phyloP scores from a whole-genome alignment of 2,888 invertebrate genomes.

The Ornithoptera priamus region DNA sequence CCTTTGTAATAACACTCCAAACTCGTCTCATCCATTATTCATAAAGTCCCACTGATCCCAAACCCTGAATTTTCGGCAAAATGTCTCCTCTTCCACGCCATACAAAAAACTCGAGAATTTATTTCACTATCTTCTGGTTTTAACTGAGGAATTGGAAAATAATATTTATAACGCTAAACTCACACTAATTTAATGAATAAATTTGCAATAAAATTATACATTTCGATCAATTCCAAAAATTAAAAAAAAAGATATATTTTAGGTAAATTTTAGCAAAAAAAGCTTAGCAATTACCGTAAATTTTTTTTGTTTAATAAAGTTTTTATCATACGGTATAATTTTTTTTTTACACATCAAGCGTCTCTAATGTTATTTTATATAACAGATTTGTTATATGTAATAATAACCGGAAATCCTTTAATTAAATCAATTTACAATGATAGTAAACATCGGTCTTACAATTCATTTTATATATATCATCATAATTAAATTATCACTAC shows the following conservation, averaged over 20 bases:
- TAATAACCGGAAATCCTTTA: background rate
- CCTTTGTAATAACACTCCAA: slow-evolving; percentile 66
- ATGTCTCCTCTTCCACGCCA: slow-evolving; percentile 35
- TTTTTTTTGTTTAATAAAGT: background rate
- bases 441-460: background rate
- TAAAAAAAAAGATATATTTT: background rate
- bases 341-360: background rate
- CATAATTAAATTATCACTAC: background rate
- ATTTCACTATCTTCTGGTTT: slow-evolving; percentile 19
- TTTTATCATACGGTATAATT: background rate
- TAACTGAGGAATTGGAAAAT: slow-evolving; percentile 9
- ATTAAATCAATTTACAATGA: background rate
- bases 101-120: slow-evolving; percentile 21
- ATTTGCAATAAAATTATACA: slow-evolving; percentile 10
- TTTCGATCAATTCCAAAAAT: too few species aligned
- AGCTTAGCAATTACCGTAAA: background rate
- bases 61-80: slow-evolving; percentile 58
- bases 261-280: background rate
- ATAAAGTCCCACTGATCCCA: slow-evolving; percentile 57
- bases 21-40: slow-evolving; percentile 68
- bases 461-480: background rate
- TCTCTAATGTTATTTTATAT: background rate
- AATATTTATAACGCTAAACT: too few species aligned
- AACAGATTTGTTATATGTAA: background rate
- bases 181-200: slow-evolving; percentile 3